Evolutionary conservation across 2,888 invertebrate species (phyloP).

Genomic region (Drosophila mulleri): DNA sequence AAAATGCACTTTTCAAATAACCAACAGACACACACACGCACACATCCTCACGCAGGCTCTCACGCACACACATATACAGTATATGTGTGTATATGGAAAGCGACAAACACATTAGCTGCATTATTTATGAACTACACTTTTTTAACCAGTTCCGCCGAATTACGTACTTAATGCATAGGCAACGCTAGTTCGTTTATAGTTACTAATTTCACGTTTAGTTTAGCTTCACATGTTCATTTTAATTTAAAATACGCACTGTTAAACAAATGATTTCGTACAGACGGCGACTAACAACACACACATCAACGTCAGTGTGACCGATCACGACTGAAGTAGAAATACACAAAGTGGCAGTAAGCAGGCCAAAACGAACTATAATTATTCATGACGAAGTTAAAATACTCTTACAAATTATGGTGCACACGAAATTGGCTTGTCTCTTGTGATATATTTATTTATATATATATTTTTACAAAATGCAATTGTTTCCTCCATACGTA

Average conservation of each 20-base stretch:
- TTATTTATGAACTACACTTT: conserved; percentile 5
- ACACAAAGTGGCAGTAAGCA: not conserved
- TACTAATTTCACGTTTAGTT: conserved; percentile 10
- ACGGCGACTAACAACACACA: conserved; percentile 39
- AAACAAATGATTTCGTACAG: conserved; percentile 13
- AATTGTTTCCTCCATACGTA: not conserved
- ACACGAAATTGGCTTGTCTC: not conserved
- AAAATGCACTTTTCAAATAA: conserved; percentile 55
- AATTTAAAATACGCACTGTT: conserved; percentile 22
- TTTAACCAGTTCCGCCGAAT: not conserved
- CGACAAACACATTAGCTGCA: conserved; percentile 11
- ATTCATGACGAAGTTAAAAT: not conserved
- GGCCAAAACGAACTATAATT: not conserved
- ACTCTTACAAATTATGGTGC: not conserved
- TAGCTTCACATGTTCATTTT: conserved; percentile 39
- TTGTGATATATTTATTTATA: too few species aligned
- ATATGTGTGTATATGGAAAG: not conserved
- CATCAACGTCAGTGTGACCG: conserved; percentile 36
- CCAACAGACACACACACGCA: conserved; percentile 32
- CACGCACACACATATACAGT: not conserved
- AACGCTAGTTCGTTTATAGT: conserved; percentile 23
- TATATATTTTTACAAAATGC: not conserved
- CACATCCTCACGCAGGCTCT: conserved; percentile 1
- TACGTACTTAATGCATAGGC: conserved; percentile 26
- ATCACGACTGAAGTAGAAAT: conserved; percentile 5